These are phyloP conservation scores for Marmota flaviventris DNA, from an alignment of 2,113 vertebrate species.

Conservation along the genomic window DNA sequence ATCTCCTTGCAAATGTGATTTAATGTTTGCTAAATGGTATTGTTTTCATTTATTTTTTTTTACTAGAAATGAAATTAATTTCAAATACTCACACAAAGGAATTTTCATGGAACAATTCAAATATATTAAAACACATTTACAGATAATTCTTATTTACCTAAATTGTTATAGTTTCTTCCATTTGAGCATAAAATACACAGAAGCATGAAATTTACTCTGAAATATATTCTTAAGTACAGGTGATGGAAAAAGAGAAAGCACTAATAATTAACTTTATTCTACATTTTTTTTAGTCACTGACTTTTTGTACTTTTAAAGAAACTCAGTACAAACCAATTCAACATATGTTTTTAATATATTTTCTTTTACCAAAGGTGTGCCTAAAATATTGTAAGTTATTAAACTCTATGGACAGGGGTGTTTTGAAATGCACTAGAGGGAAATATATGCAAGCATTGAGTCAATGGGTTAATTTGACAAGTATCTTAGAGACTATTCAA, in stretches of 20 bases:
- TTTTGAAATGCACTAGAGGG: neutral
- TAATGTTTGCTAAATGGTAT: neutral
- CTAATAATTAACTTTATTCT: neutral
- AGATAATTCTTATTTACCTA: neutral
- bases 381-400: neutral
- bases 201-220: neutral
- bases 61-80: neutral
- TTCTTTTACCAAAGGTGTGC: neutral
- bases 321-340: neutral
- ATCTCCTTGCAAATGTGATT: neutral
- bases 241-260: neutral
- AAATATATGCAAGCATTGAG: neutral
- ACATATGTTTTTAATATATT: neutral
- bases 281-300: neutral
- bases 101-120: neutral
- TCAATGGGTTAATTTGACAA: neutral
- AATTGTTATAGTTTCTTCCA: neutral
- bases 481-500: neutral
- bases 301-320: neutral
- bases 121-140: neutral
- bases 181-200: neutral
- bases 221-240: neutral
- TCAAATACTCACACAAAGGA: neutral
- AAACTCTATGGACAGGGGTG: neutral
- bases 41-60: neutral